Conservation (phyloP, 2,113 vertebrate genomes). For the Otis tarda region DNA sequence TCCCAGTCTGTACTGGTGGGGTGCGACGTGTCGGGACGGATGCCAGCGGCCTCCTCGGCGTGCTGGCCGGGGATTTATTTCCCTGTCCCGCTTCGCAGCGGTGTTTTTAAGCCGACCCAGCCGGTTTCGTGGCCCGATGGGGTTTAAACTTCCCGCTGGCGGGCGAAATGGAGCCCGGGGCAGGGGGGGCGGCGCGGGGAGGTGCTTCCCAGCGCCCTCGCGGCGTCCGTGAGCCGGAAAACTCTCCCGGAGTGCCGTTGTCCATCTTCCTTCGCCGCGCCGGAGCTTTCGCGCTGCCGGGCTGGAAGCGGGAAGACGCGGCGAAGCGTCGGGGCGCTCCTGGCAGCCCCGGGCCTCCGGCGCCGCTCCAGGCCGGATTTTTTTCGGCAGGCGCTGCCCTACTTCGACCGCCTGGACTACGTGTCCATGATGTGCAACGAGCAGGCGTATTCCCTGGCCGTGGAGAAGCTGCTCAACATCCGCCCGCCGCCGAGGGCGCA, state of each 20-base stretch:
- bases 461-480: slow-evolving; percentile 95
- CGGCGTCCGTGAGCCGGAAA: too few relatives aligned
- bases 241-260: too few relatives aligned
- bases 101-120: neutral
- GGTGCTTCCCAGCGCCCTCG: too few relatives aligned
- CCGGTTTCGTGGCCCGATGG: neutral
- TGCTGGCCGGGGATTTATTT: neutral
- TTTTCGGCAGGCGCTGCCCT: slow-evolving; percentile 84
- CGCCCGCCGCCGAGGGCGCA: slow-evolving; percentile 84
- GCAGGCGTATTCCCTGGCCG: slow-evolving; percentile 89
- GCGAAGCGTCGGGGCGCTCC: too few relatives aligned
- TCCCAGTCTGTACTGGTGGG: too few relatives aligned
- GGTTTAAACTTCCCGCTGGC: neutral
- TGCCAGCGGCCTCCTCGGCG: neutral
- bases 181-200: too few relatives aligned
- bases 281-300: too few relatives aligned
- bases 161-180: neutral
- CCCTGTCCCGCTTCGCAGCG: neutral
- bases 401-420: slow-evolving; percentile 95
- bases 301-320: too few relatives aligned
- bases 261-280: too few relatives aligned
- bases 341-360: too few relatives aligned
- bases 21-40: too few relatives aligned
- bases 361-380: fast-evolving
- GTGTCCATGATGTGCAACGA: slow-evolving; percentile 99